Evolutionary conservation across 1,140 invertebrate genomes (phyloP).

Genomic region (Tetramorium parvispinum): DNA sequence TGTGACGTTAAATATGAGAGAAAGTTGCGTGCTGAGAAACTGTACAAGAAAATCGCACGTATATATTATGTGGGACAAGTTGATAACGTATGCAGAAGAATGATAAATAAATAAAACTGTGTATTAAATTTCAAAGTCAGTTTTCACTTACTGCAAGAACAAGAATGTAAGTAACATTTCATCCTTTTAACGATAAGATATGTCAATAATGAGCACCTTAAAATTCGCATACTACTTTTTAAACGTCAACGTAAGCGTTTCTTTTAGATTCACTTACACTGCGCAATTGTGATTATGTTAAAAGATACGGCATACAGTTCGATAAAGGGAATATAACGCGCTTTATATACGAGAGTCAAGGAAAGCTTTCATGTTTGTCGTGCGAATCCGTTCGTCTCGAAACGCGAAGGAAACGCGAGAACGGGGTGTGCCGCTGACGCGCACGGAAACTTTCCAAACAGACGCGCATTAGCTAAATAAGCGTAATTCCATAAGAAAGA

Average conservation of each 20-base stretch:
- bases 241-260: background rate
- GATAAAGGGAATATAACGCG: constrained; percentile 11
- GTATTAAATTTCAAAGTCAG: constrained; percentile 16
- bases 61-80: background rate
- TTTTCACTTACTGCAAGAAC: background rate
- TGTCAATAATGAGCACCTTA: background rate
- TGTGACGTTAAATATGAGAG: background rate
- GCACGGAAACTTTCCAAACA: constrained; percentile 2
- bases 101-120: constrained; percentile 10
- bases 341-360: background rate
- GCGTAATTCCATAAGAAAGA: background rate
- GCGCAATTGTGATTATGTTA: background rate
- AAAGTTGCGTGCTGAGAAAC: constrained; percentile 14
- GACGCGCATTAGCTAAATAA: constrained; percentile 27
- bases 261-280: background rate
- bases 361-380: background rate
- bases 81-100: constrained; percentile 7
- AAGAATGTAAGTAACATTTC: background rate
- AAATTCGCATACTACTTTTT: background rate
- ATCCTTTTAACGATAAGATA: constrained; percentile 13
- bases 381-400: constrained; percentile 27
- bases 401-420: constrained; percentile 13
- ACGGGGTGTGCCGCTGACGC: constrained; percentile 13
- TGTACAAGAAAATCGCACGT: background rate
- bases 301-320: background rate